Base-by-base conservation (phyloP, 1,140 invertebrate genomes). In the Eumeta japonica region DNA sequence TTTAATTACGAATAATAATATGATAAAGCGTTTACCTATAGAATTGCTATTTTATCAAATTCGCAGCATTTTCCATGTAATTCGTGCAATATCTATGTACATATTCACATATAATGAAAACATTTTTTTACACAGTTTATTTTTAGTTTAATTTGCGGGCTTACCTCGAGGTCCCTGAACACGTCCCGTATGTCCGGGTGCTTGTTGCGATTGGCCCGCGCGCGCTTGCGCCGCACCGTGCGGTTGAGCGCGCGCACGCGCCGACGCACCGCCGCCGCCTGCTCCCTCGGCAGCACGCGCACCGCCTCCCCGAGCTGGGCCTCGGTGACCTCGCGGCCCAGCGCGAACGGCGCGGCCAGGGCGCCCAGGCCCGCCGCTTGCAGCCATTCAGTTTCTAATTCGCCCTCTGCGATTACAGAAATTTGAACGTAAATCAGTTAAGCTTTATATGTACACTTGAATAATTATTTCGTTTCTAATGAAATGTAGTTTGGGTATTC, bases 221-320 rank as follows among this genome's bases (percentile, higher is more conserved):
- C 83, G 58, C 53, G 76, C 68, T 55, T 83, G 75, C 85, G 81
- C 12, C 86, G 79, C 1, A 90, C 80, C 2, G 88, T 90, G 40
- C 86, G 81, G 78, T 92, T 92, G 2, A 92, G 76, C 1, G 85
- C 83, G 14, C 80, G 76, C 1, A 90, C 87, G n/a, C 88, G 73
- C 36, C 85, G 76, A 52, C 85, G 79, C 1, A 90, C 85, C 1
- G 87, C 88, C 42, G 88, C 84, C 0, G 88, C 88, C 62, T 91
- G 88, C 12, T 79, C 77, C 35, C 73, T 60, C 10, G 80, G 77
- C 33, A 81, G 58, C 14, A 74, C 64, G 19, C 70, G 32, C 16
- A 77, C 63, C 0, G 72, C 75, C 31, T 72, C 70, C 32, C 72
- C 62, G 46, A 77, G 57, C 55, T 77, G 68, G 16, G 71, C 71